Evolutionary conservation across 2,888 invertebrate genomes (phyloP).

Genomic region (Oscheius sp.): DNA sequence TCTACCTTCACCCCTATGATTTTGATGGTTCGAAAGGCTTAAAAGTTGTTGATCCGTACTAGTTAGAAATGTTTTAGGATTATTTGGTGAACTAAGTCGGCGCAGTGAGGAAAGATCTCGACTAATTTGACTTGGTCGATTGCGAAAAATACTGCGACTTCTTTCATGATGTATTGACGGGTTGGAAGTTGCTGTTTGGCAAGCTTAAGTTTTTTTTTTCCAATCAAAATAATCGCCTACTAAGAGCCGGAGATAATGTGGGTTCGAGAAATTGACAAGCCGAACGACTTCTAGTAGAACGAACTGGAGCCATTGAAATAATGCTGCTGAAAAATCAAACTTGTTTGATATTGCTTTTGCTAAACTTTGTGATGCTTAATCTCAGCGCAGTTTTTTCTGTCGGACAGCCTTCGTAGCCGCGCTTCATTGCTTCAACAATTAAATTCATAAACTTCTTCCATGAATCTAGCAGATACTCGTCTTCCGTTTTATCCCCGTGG

Average conservation of each 20-base stretch:
- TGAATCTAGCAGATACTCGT: slow-evolving; percentile 55
- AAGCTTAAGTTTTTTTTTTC: background rate
- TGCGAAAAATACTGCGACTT: slow-evolving; percentile 34
- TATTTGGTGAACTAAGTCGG: slow-evolving; percentile 47
- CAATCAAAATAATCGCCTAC: slow-evolving; percentile 26
- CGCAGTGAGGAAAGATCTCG: slow-evolving; percentile 37
- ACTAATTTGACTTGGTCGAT: slow-evolving; percentile 33
- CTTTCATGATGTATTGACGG: slow-evolving; percentile 42
- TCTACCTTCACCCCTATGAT: slow-evolving; percentile 41
- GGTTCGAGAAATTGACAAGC: slow-evolving; percentile 56
- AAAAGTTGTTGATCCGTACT: slow-evolving; percentile 47
- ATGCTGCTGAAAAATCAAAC: slow-evolving; percentile 46
- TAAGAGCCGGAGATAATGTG: slow-evolving; percentile 44
- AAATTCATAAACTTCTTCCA: slow-evolving; percentile 53
- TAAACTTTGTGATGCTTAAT: slow-evolving; percentile 53
- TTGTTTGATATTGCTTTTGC: background rate
- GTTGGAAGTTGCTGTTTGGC: slow-evolving; percentile 32
- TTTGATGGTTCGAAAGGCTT: slow-evolving; percentile 30
- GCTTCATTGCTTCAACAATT: slow-evolving; percentile 54
- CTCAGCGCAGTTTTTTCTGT: slow-evolving; percentile 55
- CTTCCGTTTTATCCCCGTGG: slow-evolving; percentile 46
- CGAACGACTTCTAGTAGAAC: slow-evolving; percentile 51
- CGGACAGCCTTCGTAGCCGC: slow-evolving; percentile 56
- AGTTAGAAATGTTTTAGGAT: slow-evolving; percentile 43
- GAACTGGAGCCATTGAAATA: slow-evolving; percentile 58